phyloP scores from a whole-genome alignment of 64 coral and sea anemone genomes.

The Pocillopora damicornis region DNA sequence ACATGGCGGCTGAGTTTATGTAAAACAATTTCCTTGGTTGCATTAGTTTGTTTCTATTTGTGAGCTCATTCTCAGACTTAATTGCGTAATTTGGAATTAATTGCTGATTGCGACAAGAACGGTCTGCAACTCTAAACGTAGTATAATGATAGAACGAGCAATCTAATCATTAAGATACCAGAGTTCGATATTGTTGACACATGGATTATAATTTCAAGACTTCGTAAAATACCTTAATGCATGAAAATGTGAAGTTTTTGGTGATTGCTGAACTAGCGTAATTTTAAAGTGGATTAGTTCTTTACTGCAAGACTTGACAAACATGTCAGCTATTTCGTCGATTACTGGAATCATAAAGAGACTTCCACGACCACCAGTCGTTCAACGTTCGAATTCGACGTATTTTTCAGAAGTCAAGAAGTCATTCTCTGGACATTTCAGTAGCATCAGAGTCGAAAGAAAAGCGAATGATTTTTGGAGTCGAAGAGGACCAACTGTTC shows the following conservation, averaged over 20 bases:
- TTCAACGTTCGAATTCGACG: neutral
- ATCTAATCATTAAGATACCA: neutral
- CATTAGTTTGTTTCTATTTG: neutral
- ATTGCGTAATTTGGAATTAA: neutral
- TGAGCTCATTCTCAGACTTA: neutral
- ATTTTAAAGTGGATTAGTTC: constrained; percentile 8
- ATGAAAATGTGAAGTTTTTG: neutral
- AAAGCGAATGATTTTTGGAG: neutral
- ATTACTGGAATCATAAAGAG: neutral
- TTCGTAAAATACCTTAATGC: neutral
- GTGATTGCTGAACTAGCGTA: neutral
- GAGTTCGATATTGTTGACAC: neutral
- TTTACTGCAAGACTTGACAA: neutral
- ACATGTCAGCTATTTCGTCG: constrained; percentile 1
- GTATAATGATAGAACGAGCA: neutral
- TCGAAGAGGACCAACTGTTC: neutral
- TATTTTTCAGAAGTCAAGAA: neutral
- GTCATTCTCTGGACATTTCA: neutral
- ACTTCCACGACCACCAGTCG: neutral
- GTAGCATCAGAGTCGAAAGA: neutral
- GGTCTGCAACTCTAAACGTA: neutral
- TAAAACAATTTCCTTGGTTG: neutral
- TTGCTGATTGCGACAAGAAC: neutral
- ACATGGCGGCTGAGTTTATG: neutral
- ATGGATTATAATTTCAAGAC: neutral